Percentiles rank a stretch among this genome's conserved stretches.
Conservation (phyloP, 2,888 invertebrate species). For the Ophion slaviceki region DNA sequence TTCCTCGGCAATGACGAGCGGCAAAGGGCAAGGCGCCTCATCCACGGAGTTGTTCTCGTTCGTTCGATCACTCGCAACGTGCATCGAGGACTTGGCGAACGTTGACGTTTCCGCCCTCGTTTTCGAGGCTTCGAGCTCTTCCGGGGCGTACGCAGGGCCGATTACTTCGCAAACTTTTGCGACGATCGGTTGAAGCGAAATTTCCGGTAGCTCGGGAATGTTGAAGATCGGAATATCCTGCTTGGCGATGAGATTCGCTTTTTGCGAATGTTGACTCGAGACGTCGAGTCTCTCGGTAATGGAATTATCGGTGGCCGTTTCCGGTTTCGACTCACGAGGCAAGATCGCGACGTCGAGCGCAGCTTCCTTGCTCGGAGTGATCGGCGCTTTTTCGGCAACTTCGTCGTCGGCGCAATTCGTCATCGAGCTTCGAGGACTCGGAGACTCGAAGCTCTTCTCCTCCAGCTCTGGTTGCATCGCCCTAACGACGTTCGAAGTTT, state of each 20-base stretch:
- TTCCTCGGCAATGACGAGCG: slow-evolving; percentile 13
- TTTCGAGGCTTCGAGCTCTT: neutral
- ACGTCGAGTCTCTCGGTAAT: neutral
- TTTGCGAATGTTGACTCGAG: slow-evolving; percentile 36
- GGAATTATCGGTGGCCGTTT: neutral
- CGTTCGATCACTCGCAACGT: slow-evolving; percentile 33
- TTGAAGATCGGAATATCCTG: neutral
- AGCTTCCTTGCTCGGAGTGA: neutral
- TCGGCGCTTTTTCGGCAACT: neutral
- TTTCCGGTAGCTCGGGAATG: slow-evolving; percentile 12
- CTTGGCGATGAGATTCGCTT: slow-evolving; percentile 8
- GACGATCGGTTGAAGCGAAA: neutral
- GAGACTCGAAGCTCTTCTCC: slow-evolving; percentile 75
- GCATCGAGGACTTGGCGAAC: neutral
- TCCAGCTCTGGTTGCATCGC: slow-evolving; percentile 12
- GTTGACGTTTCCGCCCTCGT: slow-evolving; percentile 7
- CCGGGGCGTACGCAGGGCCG: slow-evolving; percentile 15
- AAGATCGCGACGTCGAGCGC: slow-evolving; percentile 9
- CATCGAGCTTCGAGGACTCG: neutral
- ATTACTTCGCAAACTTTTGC: slow-evolving; percentile 28
- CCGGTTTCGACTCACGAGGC: neutral
- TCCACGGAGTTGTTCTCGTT: slow-evolving; percentile 51
- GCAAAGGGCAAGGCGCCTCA: slow-evolving; percentile 42
- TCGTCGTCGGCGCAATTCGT: slow-evolving; percentile 23
- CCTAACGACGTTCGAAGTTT: neutral